Evolutionary conservation across 92 coral and sea anemone genomes (phyloP), one percentile per base, ranked within the genome.

Genomic region (Zoanthus gigantus): DNA sequence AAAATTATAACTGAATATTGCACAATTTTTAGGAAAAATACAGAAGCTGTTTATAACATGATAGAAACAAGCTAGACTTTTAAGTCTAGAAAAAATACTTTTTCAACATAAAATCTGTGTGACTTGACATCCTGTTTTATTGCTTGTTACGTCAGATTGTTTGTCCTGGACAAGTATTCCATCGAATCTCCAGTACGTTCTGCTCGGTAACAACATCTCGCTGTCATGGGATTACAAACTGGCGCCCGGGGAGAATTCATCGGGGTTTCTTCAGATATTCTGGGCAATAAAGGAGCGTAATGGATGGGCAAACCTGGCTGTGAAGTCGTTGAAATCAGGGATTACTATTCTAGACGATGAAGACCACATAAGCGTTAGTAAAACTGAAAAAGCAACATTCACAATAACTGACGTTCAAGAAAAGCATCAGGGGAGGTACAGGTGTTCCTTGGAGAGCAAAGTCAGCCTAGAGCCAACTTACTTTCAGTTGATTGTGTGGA

Each of bases 391-490:
- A 10, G 91, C 88, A 3, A 90, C 95, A 4, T 88, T 94, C 13
- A 72, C 83, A n/a, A 44, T 94, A 17, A 72, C 58, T 47, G 79
- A 86, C 45, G 92, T 94, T 17, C 61, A 83, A 23, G 92, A 88
- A 30, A 13, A 77, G 60, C 93, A 92, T 79, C 91, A 90, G 47
- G 87, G 91, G 34, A 91, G 57, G 5, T 94, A 90, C 63, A 91
- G 90, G 14, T 92, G 95, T 45, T 74, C 94, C 16, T 86, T 94
- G 82, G 90, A 90, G 30, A 63, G 69, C 50, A 94, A 95, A 13
- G 79, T 92, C 80, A 90, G 90, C 85, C 44, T 93, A 1, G 74
- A 93, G 0, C 97, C 97, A 12, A 90, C 93, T 9, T 79, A 86
- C 4, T 84, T 94, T 37, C 73, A 74, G 32, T 53, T 94, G 12